Evolutionary conservation across 1,140 invertebrate species (phyloP).

Genomic region (Myzus persicae): DNA sequence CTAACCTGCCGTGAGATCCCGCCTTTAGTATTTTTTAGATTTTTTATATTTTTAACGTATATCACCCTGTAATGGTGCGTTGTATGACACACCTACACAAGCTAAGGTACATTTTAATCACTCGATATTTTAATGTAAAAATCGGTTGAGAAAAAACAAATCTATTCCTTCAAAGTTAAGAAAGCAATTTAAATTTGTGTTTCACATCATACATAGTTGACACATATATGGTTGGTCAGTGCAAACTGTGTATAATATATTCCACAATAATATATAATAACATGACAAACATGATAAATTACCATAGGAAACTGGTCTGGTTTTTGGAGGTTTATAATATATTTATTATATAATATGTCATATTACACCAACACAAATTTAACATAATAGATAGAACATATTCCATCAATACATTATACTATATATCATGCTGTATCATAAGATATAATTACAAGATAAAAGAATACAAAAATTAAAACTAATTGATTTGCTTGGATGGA

Average conservation of each 20-base stretch:
- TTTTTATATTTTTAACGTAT: too few relatives aligned
- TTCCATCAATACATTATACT: not conserved
- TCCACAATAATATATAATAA: not conserved
- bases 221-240: not conserved
- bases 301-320: conserved; percentile 7
- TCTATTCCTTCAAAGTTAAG: not conserved
- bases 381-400: not conserved
- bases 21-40: too few relatives aligned
- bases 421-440: too few relatives aligned
- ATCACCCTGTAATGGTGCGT: too few relatives aligned
- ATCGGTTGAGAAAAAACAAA: not conserved
- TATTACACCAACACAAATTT: conserved; percentile 23
- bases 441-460: not conserved
- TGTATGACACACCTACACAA: not conserved
- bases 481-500: not conserved
- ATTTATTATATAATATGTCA: not conserved
- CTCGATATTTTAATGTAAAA: not conserved
- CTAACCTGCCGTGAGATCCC: too few relatives aligned
- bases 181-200: not conserved
- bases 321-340: not conserved
- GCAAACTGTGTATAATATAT: too few relatives aligned
- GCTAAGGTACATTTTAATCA: not conserved
- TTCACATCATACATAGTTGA: not conserved
- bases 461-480: not conserved
- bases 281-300: conserved; percentile 36